Percentiles rank a stretch among this genome's conserved stretches.
phyloP scores from a whole-genome alignment of 1,140 invertebrate genomes.

The Zaprionus capensis region DNA sequence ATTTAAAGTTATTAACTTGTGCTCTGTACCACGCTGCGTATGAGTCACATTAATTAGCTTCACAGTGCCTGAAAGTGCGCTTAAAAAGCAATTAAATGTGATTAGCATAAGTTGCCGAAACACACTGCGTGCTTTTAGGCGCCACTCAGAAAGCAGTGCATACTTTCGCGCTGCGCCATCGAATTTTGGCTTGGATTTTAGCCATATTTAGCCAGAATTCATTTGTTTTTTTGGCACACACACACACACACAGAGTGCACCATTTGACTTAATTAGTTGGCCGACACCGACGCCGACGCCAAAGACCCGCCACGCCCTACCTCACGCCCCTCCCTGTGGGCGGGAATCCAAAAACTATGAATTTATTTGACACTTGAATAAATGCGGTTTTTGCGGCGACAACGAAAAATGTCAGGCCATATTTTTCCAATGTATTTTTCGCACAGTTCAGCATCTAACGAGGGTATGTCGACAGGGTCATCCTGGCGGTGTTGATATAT shows the following conservation, averaged over 20 bases:
- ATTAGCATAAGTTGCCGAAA: constrained; percentile 77
- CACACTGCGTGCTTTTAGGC: constrained; percentile 38
- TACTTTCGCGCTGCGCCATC: constrained; percentile 47
- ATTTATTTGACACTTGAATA: constrained; percentile 84
- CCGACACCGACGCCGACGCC: constrained; percentile 49
- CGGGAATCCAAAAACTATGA: constrained; percentile 66
- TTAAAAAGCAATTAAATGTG: constrained; percentile 84
- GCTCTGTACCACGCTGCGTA: constrained; percentile 42
- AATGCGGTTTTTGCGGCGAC: constrained; percentile 80
- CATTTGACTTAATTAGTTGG: constrained; percentile 82
- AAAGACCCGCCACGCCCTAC: constrained; percentile 17
- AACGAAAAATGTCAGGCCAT: constrained; percentile 75
- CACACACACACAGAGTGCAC: constrained; percentile 26
- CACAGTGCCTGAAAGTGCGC: constrained; percentile 71
- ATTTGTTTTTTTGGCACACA: constrained; percentile 46
- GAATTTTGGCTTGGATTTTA: constrained; percentile 36
- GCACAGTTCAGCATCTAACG: constrained; percentile 2
- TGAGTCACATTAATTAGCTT: constrained; percentile 77
- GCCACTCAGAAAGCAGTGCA: constrained; percentile 49
- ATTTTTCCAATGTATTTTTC: constrained; percentile 68
- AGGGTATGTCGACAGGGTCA: constrained; percentile 43
- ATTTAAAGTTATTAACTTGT: constrained; percentile 42
- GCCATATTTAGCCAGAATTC: constrained; percentile 27
- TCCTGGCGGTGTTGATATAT: constrained; percentile 61
- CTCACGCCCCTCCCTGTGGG: neutral